Base-by-base conservation (phyloP, 2,888 invertebrate genomes). In the Eupithecia insigniata region DNA sequence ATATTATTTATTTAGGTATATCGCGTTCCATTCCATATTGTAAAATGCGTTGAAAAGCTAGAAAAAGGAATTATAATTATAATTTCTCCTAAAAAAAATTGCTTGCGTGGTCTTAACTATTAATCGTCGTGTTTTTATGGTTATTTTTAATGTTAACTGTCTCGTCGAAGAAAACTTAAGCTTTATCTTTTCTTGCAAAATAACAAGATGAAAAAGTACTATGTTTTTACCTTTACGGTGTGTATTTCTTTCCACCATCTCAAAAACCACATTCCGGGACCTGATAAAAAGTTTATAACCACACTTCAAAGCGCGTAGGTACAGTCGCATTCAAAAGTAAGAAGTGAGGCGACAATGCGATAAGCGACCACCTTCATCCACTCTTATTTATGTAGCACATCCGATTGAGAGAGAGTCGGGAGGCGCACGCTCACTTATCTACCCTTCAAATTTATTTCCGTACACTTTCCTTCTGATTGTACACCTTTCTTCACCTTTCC, bases 391-490 rank as follows among this genome's bases (percentile, higher is more conserved):
- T 93, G 93, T 92, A 91, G 89, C 90, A 87, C 91, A 85, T 92
- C 92, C 93, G 91, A 93, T 92, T 92, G 93, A 92, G 89, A 83
- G 86, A 66, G 43, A 61, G 22, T 66, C 68, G 66, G 65, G 88
- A 84, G 87, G 89, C 92, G 89, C 88, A 88, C 87, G 84, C 86
- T 83, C 83, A 87, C 88, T 90, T 94, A 93, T 93, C 93, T 93
- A 92, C 93, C 93, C 93, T 88, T 83, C 88, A 89, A 90, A 89
- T 93, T 92, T 92, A 90, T 93, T 93, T 93, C 93, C 92, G 91
- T 84, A 82, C 86, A 86, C 87, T 90, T 90, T 87, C 88, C 88
- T 73, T 75, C 88, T 76, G 71, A 75, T 69, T 91, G 87, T 87
- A 86, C 83, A 86, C 83, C 82, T 83, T 84, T 82, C 64, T 61